A percentile compares a stretch with the other conserved stretches of the same genome.
Conservation (phyloP, 2,888 invertebrate genomes). For the Galerucella nymphaeae region DNA sequence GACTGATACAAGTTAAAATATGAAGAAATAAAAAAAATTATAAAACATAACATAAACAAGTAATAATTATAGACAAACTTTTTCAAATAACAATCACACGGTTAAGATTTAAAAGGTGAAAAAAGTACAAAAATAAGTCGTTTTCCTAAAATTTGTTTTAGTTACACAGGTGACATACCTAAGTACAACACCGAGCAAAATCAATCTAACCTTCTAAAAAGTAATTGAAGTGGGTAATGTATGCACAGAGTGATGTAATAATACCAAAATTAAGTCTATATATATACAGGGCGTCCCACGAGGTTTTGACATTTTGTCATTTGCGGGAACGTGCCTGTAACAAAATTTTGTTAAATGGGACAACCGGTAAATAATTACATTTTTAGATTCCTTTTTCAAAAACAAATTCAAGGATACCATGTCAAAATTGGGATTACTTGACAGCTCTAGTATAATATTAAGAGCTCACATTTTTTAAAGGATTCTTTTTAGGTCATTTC, state of each 20-base stretch:
- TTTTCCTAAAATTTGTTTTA: not conserved
- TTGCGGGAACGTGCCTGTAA: not conserved
- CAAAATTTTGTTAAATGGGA: not conserved
- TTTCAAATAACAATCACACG: slow-evolving; percentile 34
- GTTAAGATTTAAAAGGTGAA: slow-evolving; percentile 17
- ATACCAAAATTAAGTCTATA: too few relatives aligned
- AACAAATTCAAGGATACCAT: too few relatives aligned
- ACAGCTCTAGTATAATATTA: too few relatives aligned
- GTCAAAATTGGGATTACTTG: too few relatives aligned
- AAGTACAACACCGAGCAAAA: not conserved
- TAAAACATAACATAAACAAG: slow-evolving; percentile 42
- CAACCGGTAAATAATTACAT: not conserved
- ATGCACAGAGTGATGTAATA: too few relatives aligned
- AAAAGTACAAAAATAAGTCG: slow-evolving; percentile 4
- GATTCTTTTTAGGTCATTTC: too few relatives aligned
- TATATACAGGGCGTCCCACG: too few relatives aligned
- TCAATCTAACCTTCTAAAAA: not conserved
- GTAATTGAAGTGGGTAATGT: too few relatives aligned
- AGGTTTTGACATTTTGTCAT: not conserved
- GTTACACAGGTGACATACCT: not conserved
- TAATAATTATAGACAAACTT: slow-evolving; percentile 34
- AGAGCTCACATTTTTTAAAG: too few relatives aligned
- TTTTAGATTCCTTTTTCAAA: too few relatives aligned
- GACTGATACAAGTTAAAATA: slow-evolving; percentile 38
- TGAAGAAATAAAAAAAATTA: slow-evolving; percentile 38